Base-by-base conservation (phyloP, 64 coral and sea anemone genomes). In the Cladopsammia gracilis region DNA sequence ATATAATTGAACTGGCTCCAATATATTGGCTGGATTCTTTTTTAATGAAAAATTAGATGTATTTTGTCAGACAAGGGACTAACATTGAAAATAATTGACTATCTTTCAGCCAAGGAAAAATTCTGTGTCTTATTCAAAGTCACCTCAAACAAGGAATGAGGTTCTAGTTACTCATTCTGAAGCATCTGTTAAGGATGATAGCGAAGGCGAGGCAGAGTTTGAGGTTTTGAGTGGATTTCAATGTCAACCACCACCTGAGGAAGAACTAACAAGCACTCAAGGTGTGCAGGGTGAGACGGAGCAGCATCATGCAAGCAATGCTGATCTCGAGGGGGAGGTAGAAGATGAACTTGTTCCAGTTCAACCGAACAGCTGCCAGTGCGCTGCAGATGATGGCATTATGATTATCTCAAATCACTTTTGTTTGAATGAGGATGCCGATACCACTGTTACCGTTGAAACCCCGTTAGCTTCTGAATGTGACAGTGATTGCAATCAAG, bases 181-280 rank as follows among this genome's bases (percentile, higher is more conserved):
- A 7, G 71, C 59, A 10, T 8, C 20, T 20, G 10, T 3, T 79
- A 71, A 25, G 18, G 77, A 92, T 43, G 96, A 95, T 48, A 86
- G 71, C 53, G 96, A 98, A 15, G 92, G 96, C 64, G 96, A 98
- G 57, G 89, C 93, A 86, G 96, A 98, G 34, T 98, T 98, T 95
- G 96, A 98, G 73, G 89, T 98, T 51, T 71, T 98, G 23, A 88
- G 89, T 79, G 92, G 85, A 34, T 98, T 98, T 72, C 89, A 98
- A 25, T 98, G 76, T 88, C 73, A 51, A 47, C 75, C 65, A 46
- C 84, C 87, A 75, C 53, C 57, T 49, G 64, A 77, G 9, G 51
- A 25, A 20, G 74, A 83, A 57, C 57, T 44, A 50, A 10, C 15
- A 52, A 76, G 51, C 0, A 18, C 20, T 16, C 77, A 73, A 52